Evolutionary conservation across 2,888 invertebrate species (phyloP), one percentile per base, ranked within the genome.

Genomic region (Amiota communis): DNA sequence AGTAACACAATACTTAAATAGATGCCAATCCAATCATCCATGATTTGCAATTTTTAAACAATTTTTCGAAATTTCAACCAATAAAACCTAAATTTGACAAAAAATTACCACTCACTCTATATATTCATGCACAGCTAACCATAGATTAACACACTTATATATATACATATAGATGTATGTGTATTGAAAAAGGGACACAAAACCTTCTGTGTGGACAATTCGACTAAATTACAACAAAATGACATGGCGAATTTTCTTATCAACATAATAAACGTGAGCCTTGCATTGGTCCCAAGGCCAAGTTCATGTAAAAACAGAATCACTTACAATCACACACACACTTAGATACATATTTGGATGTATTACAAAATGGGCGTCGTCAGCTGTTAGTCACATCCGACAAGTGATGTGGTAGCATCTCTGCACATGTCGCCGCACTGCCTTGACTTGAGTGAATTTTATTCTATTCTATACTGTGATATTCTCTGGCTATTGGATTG

Each of bases 361-460:
- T 36, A 36, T 36, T 36, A 36, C 4, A 36, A 63, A 68, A 23
- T 51, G 51, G 49, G 51, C 77, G 75, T 36, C 36, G 8, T 68
- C 70, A 72, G 74, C 75, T 76, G 75, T 70, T 74, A 77, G 82
- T 82, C 82, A 83, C 81, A 82, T 82, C 83, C 83, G 83, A 57
- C 69, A 73, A 75, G 75, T 71, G 75, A 77, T 71, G 80, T 56
- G 36, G 36, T 36, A 36, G 3, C 6, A 36, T 36, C 4, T 36
- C 36, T 36, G 36, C 6, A 36, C 36, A 36, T 36, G 36, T 36
- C 36, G 36, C 36, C 36, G 36, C 36, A 36, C 6, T 36, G 36
- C 36, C 36, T 36, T 36, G 36, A 36, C 36, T 36, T 36, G 6
- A 36, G 8, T 36, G 36, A 36, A 36, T 36, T 36, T 6, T 36